Base-by-base conservation (phyloP, 2,888 invertebrate species). In the Koerneria pararmatus region DNA sequence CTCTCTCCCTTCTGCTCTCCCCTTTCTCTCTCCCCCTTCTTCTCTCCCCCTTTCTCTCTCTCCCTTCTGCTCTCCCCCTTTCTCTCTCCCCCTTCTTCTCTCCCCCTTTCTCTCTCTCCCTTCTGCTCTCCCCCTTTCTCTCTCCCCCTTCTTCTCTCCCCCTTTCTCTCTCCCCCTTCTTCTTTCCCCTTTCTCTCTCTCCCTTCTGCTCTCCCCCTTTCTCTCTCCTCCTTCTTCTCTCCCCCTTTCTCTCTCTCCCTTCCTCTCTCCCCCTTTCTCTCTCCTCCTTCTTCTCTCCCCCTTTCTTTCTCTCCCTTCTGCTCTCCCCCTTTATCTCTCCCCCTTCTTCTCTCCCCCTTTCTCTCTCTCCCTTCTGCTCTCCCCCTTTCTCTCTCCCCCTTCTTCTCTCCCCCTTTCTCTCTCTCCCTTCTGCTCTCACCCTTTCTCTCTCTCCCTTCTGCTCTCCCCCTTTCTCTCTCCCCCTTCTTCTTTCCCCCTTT, bases 321-420 rank as follows among this genome's bases (percentile, higher is more conserved):
- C 54, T 24, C 19, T 22, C 54, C 27, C 19, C 4, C 54, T 4
- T 6, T 29, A n/a, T n/a, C 46, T 41, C 37, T 29, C 29, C 58
- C 37, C 41, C 58, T 58, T 37, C 46, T 22, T 19, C 35, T 29
- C 46, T 29, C 6, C 31, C 27, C 48, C 37, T 35, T 24, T 51
- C 48, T 60, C 48, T 35, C 41, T 60, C 48, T 27, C 34, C 48
- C 35, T 48, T 60, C 60, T 48, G 60, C 49, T 60, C 60, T 48
- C 60, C 49, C 49, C 46, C 60, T 48, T 15, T n/a, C 11, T 11
- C 46, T 15, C 11, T 15, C 11, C 11, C 11, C 46, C 11, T 15
- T 46, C 19, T 46, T 11, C 11, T 15, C 11, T 46, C 11, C 11
- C 11, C 11, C 11, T 15, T 32, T 48, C 34, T 60, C 49, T 35